Evolutionary conservation across 2,797 vertebrate species (phyloP).

Genomic region (Lagodon rhomboides): DNA sequence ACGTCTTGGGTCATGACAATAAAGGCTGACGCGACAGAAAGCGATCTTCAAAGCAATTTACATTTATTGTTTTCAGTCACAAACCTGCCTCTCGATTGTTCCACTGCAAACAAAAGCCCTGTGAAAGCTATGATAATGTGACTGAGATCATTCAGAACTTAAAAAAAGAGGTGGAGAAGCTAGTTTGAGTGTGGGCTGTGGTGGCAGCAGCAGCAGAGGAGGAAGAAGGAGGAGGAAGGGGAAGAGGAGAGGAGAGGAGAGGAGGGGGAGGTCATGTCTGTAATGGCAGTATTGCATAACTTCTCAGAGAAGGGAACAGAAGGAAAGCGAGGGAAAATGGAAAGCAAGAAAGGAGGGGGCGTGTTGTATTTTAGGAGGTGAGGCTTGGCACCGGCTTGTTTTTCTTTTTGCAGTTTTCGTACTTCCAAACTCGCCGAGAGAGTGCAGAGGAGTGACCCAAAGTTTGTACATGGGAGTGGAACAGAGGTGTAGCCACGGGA

Average conservation of each 20-base stretch:
- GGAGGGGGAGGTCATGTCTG: constrained; percentile 69
- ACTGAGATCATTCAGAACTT: constrained; percentile 37
- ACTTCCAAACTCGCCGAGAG: constrained; percentile 18
- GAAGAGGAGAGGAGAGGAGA: constrained; percentile 7
- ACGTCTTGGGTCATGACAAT: background rate
- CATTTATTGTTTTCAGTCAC: constrained; percentile 26
- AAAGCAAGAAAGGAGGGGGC: constrained; percentile 50
- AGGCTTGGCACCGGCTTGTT: constrained; percentile 42
- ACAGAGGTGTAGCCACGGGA: constrained; percentile 36
- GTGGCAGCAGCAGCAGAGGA: constrained; percentile 17
- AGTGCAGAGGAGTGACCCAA: constrained; percentile 26
- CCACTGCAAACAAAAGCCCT: constrained; percentile 2
- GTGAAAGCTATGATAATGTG: background rate
- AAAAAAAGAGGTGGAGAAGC: constrained; percentile 18
- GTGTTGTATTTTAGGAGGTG: constrained; percentile 41
- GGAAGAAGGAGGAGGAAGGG: constrained; percentile 23
- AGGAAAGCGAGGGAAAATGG: constrained; percentile 65
- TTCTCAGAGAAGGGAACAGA: constrained; percentile 60
- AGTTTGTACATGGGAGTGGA: constrained; percentile 18
- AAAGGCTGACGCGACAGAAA: background rate
- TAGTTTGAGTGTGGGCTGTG: constrained; percentile 29
- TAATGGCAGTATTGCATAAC: constrained; percentile 83
- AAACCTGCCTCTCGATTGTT: background rate
- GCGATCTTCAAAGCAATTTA: background rate
- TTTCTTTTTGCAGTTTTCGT: constrained; percentile 24